Conservation (phyloP, 2,888 invertebrate species). For the Branchipolynoe longqiensis region DNA sequence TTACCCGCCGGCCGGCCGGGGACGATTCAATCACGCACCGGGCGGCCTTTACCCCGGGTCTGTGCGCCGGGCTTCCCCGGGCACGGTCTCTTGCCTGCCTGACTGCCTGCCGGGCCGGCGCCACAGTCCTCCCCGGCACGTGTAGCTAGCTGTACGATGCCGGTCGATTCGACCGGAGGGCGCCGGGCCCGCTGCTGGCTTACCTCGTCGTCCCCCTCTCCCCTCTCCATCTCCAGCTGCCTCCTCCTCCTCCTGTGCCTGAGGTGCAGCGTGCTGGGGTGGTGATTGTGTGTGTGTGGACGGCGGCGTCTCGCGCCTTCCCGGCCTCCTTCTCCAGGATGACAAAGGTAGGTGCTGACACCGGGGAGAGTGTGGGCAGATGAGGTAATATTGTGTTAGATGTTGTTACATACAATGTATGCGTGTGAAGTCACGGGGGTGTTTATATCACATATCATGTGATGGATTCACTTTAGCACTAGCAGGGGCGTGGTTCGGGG, state of each 20-base stretch:
- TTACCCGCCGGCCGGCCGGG: background rate
- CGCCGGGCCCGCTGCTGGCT: background rate
- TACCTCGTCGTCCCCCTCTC: background rate
- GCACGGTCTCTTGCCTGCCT: too few relatives aligned
- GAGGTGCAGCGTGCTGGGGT: background rate
- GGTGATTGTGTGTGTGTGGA: background rate
- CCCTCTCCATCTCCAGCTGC: background rate
- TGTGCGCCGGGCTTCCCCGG: background rate
- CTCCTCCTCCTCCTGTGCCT: background rate
- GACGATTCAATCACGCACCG: background rate
- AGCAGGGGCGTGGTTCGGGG: too few relatives aligned
- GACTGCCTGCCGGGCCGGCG: background rate
- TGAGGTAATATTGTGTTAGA: too few relatives aligned
- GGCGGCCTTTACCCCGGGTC: background rate
- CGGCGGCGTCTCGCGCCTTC: background rate
- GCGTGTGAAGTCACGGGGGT: background rate
- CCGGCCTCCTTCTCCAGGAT: slow-evolving; percentile 27
- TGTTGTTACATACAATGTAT: too few relatives aligned
- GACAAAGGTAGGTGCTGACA: slow-evolving; percentile 45
- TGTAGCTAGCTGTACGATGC: background rate
- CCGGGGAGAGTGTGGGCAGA: too few relatives aligned
- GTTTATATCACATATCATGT: too few relatives aligned
- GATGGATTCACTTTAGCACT: too few relatives aligned
- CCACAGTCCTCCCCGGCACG: background rate
- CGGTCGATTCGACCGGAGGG: background rate